These are phyloP conservation scores for Haplochromis burtoni DNA, from an alignment of 2,113 vertebrate species.

Conservation along the genomic window DNA sequence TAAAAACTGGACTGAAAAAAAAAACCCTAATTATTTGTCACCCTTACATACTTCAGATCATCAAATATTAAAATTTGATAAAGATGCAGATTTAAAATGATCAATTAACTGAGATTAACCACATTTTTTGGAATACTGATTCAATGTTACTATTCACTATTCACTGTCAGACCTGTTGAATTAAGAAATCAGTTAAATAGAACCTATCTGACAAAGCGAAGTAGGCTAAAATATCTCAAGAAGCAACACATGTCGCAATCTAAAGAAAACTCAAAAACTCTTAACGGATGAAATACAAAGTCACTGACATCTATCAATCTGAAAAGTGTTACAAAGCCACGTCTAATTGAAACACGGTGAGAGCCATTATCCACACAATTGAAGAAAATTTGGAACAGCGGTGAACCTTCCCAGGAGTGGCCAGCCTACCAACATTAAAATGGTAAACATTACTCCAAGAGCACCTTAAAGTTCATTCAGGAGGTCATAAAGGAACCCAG, in stretches of 20 bases:
- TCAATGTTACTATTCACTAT: not conserved
- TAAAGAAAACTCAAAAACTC: not conserved
- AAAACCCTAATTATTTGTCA: not conserved
- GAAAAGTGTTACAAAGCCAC: not conserved
- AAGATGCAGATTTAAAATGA: not conserved
- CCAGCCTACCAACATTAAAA: not conserved
- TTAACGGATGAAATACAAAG: not conserved
- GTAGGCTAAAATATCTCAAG: not conserved
- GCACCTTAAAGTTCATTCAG: not conserved
- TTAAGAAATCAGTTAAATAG: not conserved
- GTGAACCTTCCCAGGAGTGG: not conserved
- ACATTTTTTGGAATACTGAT: not conserved
- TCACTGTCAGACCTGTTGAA: not conserved
- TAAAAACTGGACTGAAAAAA: not conserved
- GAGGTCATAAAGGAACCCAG: not conserved
- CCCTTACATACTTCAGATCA: not conserved
- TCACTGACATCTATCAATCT: not conserved
- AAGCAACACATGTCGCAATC: not conserved
- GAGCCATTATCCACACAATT: not conserved
- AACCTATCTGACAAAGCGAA: not conserved
- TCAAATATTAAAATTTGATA: not conserved
- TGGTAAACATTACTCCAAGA: not conserved
- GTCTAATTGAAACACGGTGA: not conserved
- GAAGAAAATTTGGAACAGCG: not conserved
- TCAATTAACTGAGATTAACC: not conserved